Evolutionary conservation across 2,113 vertebrate genomes (phyloP), one percentile per base, ranked within the genome.

Genomic region (Fulica atra): DNA sequence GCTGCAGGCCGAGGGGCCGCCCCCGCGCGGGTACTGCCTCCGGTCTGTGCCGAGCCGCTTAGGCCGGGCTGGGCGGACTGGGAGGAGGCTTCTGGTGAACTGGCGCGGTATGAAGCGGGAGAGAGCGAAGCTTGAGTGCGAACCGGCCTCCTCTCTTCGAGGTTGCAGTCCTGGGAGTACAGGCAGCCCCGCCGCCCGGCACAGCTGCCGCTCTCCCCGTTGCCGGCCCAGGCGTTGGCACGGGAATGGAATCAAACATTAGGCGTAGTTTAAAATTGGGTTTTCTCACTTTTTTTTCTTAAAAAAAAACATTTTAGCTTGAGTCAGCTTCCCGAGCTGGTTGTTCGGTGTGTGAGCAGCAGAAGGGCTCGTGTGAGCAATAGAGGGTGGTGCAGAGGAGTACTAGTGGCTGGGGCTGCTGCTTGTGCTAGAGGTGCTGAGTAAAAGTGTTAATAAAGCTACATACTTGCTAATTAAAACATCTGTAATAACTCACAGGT

Each of bases 281-380:
- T n/a, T n/a, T n/a, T n/a, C n/a, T n/a, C n/a, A n/a, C 20, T 46
- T 31, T 13, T 18, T 6, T 20, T 42, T 10, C 24, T 54, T 24
- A 17, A 20, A 48, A 21, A 44, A 48, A 48, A 48, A 48, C 20
- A 14, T 20, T 48, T 42, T 2, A 4, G 31, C 56, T 89, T 89
- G 87, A 92, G 61, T 93, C 85, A 85, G 44, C 64, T 93, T 90
- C 71, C 59, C 80, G 90, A 65, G 31, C 40, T 77, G 88, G 13
- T 77, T 53, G 13, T 77, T 53, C 28, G 51, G 76, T 16, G 71
- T 33, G 18, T 16, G 69, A 69, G 74, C 38, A 50, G 81, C 28
- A 70, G 63, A 46, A 81, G 69, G 1, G 2, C 28, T 29, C 33
- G 54, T 87, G 92, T 42, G 57, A 23, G 74, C 38, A 10, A 11